A percentile compares a stretch with the other conserved stretches of the same genome.
These are phyloP conservation scores for Acinonyx jubatus DNA, from an alignment of 2,113 vertebrate species.

Conservation along the genomic window DNA sequence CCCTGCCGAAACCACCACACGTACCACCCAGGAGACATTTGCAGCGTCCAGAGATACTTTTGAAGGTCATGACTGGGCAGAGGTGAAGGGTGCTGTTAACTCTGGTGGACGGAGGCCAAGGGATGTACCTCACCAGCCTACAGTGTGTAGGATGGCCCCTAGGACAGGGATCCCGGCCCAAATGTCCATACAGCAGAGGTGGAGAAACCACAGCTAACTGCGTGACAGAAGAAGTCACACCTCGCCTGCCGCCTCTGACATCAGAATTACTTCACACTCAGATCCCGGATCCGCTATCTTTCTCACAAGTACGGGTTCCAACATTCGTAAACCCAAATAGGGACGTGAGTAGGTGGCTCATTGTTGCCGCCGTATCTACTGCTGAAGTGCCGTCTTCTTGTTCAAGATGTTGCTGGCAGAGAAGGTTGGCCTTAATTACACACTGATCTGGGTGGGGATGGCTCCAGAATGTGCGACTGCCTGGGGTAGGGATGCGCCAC, in stretches of 20 bases:
- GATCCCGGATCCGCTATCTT: background rate
- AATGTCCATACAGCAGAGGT: background rate
- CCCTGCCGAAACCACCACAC: too few species aligned
- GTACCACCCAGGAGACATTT: background rate
- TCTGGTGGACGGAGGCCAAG: accelerated
- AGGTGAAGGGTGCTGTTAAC: background rate
- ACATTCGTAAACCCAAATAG: accelerated
- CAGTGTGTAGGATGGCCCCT: accelerated
- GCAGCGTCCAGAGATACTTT: background rate
- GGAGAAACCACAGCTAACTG: background rate
- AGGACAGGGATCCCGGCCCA: background rate
- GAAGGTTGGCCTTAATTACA: background rate
- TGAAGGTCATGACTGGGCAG: accelerated
- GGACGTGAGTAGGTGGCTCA: accelerated
- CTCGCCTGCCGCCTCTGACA: accelerated
- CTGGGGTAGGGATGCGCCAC: accelerated
- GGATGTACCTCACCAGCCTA: accelerated
- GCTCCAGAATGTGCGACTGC: accelerated
- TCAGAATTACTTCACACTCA: accelerated
- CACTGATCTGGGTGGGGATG: accelerated
- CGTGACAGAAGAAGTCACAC: background rate
- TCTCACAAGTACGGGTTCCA: background rate
- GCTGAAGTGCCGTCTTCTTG: accelerated
- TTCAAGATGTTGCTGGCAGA: background rate
- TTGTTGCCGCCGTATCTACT: accelerated